Conservation (phyloP, 2,888 invertebrate genomes). For the Caenorhabditis sp. region DNA sequence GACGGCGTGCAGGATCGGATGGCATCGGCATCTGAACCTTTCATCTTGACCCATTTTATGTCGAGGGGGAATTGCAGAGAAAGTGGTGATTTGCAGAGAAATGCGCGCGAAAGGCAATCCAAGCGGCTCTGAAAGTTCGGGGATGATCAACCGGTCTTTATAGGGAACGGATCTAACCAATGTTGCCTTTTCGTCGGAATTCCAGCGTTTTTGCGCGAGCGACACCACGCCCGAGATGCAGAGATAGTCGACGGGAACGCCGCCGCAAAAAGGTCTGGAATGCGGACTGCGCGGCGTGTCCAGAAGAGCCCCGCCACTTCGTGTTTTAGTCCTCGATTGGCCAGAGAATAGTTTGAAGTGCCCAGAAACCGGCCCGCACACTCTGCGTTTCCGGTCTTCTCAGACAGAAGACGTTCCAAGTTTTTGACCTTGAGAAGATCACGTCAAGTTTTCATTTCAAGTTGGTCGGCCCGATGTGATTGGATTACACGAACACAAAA, state of each 20-base stretch:
- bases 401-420: conserved; percentile 33
- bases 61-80: conserved; percentile 4
- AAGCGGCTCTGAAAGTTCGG: neutral
- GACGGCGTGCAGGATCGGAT: neutral
- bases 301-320: neutral
- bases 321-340: conserved; percentile 27
- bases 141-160: conserved; percentile 7
- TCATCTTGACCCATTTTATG: conserved; percentile 49
- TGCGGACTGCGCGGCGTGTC: conserved; percentile 12
- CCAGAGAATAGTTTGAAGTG: conserved; percentile 42
- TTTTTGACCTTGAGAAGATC: conserved; percentile 46
- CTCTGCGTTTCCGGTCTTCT: conserved; percentile 27
- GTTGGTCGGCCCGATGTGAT: conserved; percentile 28
- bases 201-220: neutral
- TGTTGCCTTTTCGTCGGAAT: conserved; percentile 35
- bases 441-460: conserved; percentile 41
- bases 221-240: conserved; percentile 35
- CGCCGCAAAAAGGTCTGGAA: conserved; percentile 14
- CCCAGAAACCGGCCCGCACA: neutral
- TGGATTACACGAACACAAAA: conserved; percentile 46
- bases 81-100: neutral
- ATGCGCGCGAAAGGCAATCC: neutral
- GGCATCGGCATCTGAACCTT: conserved; percentile 42
- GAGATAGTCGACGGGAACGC: neutral
- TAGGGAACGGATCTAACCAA: conserved; percentile 7